A percentile compares a stretch with the other conserved stretches of the same genome.
These are phyloP conservation scores for Patella ulyssiponensis DNA, from an alignment of 2,888 invertebrate genomes.

Conservation along the genomic window DNA sequence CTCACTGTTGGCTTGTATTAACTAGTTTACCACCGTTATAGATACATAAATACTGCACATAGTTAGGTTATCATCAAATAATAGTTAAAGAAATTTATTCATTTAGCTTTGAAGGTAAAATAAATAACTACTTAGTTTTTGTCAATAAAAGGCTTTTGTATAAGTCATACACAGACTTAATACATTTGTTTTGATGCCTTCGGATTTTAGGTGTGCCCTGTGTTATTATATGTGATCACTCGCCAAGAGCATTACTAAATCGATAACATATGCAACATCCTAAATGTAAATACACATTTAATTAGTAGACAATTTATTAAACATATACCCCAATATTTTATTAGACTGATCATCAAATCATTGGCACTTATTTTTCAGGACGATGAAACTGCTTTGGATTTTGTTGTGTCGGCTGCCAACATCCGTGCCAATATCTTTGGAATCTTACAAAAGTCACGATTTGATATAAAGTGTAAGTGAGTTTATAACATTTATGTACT, in stretches of 20 bases:
- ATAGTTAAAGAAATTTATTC: no score
- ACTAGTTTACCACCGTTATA: no score
- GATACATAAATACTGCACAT: no score
- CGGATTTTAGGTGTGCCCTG: no score
- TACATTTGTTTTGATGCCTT: no score
- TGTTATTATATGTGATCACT: no score
- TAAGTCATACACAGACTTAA: no score
- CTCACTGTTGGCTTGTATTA: no score
- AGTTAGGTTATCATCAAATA: no score
- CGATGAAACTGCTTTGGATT: constrained; percentile 92
- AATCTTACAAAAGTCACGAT: constrained; percentile 88
- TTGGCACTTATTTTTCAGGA: constrained; percentile 75
- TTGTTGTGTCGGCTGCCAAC: constrained; percentile 95
- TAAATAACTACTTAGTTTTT: no score
- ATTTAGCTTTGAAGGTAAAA: no score
- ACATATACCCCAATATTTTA: background rate
- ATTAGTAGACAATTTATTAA: background rate
- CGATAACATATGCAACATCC: background rate
- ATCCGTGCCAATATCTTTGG: constrained; percentile 91
- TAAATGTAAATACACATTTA: background rate
- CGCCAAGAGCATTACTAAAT: background rate
- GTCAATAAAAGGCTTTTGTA: no score
- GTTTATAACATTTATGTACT: background rate
- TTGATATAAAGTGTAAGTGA: constrained; percentile 92
- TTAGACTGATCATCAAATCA: background rate